phyloP scores from a whole-genome alignment of 2,888 invertebrate genomes.

The Tenodera sinensis region DNA sequence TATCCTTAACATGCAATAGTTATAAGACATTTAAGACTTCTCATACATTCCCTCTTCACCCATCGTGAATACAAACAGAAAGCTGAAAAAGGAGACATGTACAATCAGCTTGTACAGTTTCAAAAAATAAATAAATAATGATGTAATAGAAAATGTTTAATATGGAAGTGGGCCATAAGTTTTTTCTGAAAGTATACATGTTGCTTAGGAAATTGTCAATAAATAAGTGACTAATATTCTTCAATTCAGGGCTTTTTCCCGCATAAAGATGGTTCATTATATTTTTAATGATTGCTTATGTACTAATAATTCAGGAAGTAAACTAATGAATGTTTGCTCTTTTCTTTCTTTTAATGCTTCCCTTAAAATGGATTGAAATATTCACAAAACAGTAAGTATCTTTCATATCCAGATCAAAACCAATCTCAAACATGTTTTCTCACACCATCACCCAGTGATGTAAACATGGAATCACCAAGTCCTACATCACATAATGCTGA shows the following conservation, averaged over 20 bases:
- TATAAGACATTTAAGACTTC: too few relatives aligned
- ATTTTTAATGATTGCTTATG: not conserved
- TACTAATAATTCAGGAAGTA: not conserved
- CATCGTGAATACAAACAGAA: too few relatives aligned
- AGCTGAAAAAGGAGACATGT: too few relatives aligned
- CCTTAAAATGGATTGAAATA: not conserved
- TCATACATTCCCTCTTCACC: too few relatives aligned
- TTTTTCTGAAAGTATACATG: too few relatives aligned
- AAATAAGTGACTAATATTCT: not conserved
- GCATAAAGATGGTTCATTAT: not conserved
- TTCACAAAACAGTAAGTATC: slow-evolving; percentile 30
- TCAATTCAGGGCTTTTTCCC: not conserved
- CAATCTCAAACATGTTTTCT: slow-evolving; percentile 40
- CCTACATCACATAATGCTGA: slow-evolving; percentile 37
- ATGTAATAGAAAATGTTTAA: too few relatives aligned
- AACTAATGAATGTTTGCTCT: not conserved
- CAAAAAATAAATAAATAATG: too few relatives aligned
- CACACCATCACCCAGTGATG: slow-evolving; percentile 55
- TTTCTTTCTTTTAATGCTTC: slow-evolving; percentile 6
- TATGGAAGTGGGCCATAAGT: too few relatives aligned
- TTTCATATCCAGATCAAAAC: slow-evolving; percentile 22
- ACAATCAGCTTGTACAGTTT: too few relatives aligned
- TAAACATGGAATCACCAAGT: slow-evolving; percentile 51
- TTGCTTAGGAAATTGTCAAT: not conserved
- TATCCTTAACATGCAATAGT: too few relatives aligned